Base-by-base conservation (phyloP, 2,888 invertebrate genomes). In the Dyspetes luteomarginatus region DNA sequence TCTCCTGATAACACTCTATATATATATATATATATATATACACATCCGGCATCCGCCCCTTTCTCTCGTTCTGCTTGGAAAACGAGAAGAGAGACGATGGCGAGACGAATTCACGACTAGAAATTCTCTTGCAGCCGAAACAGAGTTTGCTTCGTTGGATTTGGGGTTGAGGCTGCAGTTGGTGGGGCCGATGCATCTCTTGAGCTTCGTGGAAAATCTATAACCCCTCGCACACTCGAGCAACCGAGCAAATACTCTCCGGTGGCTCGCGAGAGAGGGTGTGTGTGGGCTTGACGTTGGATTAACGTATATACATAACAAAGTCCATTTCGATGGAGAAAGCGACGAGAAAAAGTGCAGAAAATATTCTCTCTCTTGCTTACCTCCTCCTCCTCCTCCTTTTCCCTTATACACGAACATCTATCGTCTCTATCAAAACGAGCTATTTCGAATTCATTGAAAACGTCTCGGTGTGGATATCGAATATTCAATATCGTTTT, bases 401-500 rank as follows among this genome's bases (percentile, higher is more conserved):
- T 67, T 3, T n/a, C 55, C 3, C 26, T 64, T 52, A 4, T 77
- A 55, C 45, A 24, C 64, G 36, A 73, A 77, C 74, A 81, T 77
- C 68, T 72, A 43, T 73, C 77, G 56, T 64, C 56, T 74, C 24
- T 74, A 69, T 62, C 64, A 19, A 55, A 73, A 28, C 62, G 80
- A 15, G 55, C 72, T 50, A 76, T 81, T 64, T 62, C 62, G 56
- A 56, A 76, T 36, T 36, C 67, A 81, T 76, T 72, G 43, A 62
- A 76, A 74, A 72, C 45, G 45, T 56, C 62, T 26, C 72, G 22
- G 52, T 41, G 41, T 71, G 56, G 72, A 72, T 72, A 73, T 81
- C 67, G 72, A 72, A 81, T 72, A 72, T 81, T 81, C 72, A 76
- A 81, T 73, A 76, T 68, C 76, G 76, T 68, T 73, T 81, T 81